Percentiles rank a stretch among this genome's conserved stretches.
phyloP scores from a whole-genome alignment of 2,113 vertebrate species.

The Catharus bicknelli region DNA sequence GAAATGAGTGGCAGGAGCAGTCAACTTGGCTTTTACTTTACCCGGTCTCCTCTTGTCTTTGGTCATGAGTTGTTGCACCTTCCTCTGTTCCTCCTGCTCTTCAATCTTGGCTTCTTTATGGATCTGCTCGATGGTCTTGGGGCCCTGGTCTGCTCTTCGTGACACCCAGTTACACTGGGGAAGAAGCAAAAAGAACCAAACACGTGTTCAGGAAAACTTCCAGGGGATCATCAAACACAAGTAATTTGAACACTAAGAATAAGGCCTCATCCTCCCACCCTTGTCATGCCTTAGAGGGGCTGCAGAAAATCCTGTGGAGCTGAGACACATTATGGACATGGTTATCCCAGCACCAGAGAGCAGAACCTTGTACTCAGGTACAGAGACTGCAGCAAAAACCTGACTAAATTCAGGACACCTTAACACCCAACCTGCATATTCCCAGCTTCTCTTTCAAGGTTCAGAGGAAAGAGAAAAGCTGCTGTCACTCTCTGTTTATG shows the following conservation, averaged over 20 bases:
- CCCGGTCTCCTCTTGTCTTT: constrained; percentile 94
- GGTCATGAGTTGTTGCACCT: constrained; percentile 95
- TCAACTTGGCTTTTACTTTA: constrained; percentile 50
- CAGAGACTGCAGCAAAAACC: fast-evolving
- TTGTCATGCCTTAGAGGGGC: fast-evolving
- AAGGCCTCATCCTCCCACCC: not conserved
- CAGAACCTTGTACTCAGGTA: fast-evolving
- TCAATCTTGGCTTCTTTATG: constrained; percentile 98
- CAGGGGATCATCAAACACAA: fast-evolving
- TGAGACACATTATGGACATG: fast-evolving
- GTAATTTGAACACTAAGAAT: fast-evolving
- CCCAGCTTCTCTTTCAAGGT: not conserved
- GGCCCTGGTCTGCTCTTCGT: constrained; percentile 92
- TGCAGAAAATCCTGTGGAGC: not conserved
- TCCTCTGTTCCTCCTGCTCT: constrained; percentile 96
- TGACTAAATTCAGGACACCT: not conserved
- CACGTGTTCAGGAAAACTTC: not conserved
- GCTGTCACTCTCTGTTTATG: not conserved
- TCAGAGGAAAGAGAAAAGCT: not conserved
- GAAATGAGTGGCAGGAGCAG: not conserved
- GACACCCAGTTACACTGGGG: constrained; percentile 94
- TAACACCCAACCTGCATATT: not conserved
- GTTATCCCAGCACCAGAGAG: not conserved
- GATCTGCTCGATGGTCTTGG: constrained; percentile 98
- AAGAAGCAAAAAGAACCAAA: not conserved